These are phyloP conservation scores for Orchesellides sinensis DNA, from an alignment of 2,888 invertebrate species.

Conservation along the genomic window DNA sequence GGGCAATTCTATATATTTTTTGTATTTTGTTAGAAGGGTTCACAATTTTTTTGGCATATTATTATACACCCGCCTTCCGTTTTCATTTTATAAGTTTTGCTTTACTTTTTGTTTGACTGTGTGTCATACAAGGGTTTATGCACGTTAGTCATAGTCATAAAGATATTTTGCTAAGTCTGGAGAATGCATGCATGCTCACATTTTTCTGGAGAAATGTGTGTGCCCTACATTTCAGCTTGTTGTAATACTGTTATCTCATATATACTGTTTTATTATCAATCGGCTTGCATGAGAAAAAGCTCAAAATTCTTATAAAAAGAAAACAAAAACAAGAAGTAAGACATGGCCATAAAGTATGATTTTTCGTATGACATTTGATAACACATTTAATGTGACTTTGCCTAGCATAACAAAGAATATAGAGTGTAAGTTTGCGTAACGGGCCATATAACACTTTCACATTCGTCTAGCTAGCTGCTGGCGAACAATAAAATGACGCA, in stretches of 20 bases:
- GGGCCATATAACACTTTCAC: not conserved
- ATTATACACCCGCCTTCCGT: conserved; percentile 23
- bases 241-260: not conserved
- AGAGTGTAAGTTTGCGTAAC: not conserved
- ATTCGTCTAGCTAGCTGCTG: too few relatives aligned
- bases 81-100: not conserved
- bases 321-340: not conserved
- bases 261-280: not conserved
- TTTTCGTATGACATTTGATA: not conserved
- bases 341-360: not conserved
- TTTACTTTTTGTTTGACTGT: conserved; percentile 10
- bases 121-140: too few relatives aligned
- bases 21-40: conserved; percentile 46
- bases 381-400: conserved; percentile 2
- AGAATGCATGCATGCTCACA: too few relatives aligned
- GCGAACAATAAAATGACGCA: too few relatives aligned
- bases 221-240: not conserved
- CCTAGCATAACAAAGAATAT: not conserved
- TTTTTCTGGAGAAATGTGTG: not conserved
- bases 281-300: too few relatives aligned
- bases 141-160: too few relatives aligned
- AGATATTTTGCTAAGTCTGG: too few relatives aligned
- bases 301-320: not conserved
- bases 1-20: conserved; percentile 14
- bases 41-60: conserved; percentile 56